These are phyloP conservation scores for Poecilia wingei DNA, from an alignment of 2,797 vertebrate species.

Conservation along the genomic window DNA sequence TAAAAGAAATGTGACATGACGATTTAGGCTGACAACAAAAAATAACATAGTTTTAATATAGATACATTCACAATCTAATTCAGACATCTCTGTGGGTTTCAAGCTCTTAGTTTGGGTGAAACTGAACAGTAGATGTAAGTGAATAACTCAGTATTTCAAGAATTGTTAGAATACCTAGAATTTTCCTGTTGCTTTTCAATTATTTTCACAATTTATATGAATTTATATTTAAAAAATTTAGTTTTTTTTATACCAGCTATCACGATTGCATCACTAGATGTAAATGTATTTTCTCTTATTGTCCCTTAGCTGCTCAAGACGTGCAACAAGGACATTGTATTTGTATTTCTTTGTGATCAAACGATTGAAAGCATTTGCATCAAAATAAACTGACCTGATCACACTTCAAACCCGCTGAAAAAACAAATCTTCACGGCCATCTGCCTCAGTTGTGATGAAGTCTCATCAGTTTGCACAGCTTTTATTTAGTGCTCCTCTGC, in stretches of 20 bases:
- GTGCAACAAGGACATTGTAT: not conserved
- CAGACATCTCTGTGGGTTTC: not conserved
- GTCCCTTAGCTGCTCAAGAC: not conserved
- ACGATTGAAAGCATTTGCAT: not conserved
- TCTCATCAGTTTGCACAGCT: conserved; percentile 33
- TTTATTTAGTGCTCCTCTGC: conserved; percentile 45
- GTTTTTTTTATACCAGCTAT: not conserved
- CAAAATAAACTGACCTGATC: not conserved
- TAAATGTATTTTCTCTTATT: not conserved
- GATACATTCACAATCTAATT: not conserved
- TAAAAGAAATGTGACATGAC: not conserved
- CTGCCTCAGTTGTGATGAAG: conserved; percentile 36
- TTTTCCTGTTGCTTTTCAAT: not conserved
- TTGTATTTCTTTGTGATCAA: not conserved
- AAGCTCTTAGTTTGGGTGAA: not conserved
- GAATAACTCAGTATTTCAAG: not conserved
- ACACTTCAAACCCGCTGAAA: not conserved
- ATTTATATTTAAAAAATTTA: not conserved
- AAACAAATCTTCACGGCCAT: not conserved
- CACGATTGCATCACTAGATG: not conserved
- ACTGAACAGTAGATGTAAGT: not conserved
- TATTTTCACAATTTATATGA: not conserved
- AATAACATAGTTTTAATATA: not conserved
- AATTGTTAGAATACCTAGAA: not conserved
- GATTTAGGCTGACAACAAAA: not conserved